Evolutionary conservation across 2,797 vertebrate species (phyloP), one percentile per base, ranked within the genome.

Genomic region (Ceryle rudis): DNA sequence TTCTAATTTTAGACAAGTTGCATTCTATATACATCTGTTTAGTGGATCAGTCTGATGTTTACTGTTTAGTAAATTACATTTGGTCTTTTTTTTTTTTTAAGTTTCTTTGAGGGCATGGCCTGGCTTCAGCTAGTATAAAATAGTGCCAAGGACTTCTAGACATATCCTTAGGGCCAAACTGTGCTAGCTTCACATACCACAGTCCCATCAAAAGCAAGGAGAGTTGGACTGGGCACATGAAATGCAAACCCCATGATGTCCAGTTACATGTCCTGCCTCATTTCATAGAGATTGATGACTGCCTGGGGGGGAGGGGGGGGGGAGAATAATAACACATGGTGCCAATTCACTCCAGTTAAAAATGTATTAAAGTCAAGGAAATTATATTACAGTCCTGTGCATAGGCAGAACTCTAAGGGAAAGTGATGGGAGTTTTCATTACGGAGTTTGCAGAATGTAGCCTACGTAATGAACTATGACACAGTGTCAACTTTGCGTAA

Each of bases 11-110:
- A 96, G 81, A 46, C 22, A 25, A 73, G 65, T 64, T 81, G 52
- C 83, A 94, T 97, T 92, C 84, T 79, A 67, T 71, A 72, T 62
- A 58, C 75, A 81, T 96, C 82, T 95, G 87, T 93, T 94, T 55
- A 90, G 62, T 86, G 66, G 62, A 94, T 95, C 88, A 90, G 39
- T 72, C 66, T 83, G 62, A 77, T 93, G 82, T 84, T 93, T 91
- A 69, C 73, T 90, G 44, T 73, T 86, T 26, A 82, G 51, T 73
- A 81, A 93, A 95, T 93, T 84, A 70, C 33, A 73, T 94, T 90
- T 75, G 37, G 70, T 25, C 7, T 39, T 41, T 58, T 11, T 49
- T 42, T 23, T 9, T 35, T 23, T 9, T 4, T 19, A 33, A 41
- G 54, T 79, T 77, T 95, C 18, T 85, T 92, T 83, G 47, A 71